Evolutionary conservation across 2,113 vertebrate genomes (phyloP).

Genomic region (Jacana jacana): DNA sequence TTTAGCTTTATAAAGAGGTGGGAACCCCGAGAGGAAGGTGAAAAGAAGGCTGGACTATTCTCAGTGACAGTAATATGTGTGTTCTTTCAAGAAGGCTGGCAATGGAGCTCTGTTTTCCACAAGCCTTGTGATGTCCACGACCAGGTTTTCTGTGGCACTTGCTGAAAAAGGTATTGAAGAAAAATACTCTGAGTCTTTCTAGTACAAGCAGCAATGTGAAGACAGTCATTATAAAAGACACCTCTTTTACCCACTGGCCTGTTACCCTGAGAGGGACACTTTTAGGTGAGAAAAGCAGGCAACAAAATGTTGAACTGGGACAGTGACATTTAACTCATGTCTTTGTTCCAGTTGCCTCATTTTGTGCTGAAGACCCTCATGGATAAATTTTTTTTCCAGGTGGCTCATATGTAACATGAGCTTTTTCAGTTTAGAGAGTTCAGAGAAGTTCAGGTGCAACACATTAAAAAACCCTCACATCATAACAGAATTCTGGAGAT

Average conservation of each 20-base stretch:
- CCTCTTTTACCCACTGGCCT: not conserved
- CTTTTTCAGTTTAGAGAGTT: not conserved
- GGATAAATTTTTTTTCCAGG: not conserved
- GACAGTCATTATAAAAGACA: not conserved
- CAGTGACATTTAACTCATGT: not conserved
- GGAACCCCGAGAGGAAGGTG: not conserved
- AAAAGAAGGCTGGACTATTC: not conserved
- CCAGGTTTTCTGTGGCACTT: not conserved
- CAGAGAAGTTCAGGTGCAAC: not conserved
- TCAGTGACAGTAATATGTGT: not conserved
- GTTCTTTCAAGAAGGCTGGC: not conserved
- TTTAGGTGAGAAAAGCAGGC: not conserved
- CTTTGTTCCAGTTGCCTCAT: not conserved
- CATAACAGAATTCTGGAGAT: not conserved
- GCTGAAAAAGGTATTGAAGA: not conserved
- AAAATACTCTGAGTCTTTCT: not conserved
- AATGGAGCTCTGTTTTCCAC: not conserved
- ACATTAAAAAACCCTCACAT: not conserved
- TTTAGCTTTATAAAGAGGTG: not conserved
- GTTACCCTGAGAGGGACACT: not conserved
- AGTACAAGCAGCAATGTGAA: not conserved
- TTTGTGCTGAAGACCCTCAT: not conserved
- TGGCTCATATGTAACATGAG: not conserved
- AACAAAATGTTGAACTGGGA: not conserved
- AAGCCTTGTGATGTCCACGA: not conserved